These are phyloP conservation scores for Petrocephalus microphthalmus DNA, from an alignment of 2,113 vertebrate genomes.

Conservation along the genomic window DNA sequence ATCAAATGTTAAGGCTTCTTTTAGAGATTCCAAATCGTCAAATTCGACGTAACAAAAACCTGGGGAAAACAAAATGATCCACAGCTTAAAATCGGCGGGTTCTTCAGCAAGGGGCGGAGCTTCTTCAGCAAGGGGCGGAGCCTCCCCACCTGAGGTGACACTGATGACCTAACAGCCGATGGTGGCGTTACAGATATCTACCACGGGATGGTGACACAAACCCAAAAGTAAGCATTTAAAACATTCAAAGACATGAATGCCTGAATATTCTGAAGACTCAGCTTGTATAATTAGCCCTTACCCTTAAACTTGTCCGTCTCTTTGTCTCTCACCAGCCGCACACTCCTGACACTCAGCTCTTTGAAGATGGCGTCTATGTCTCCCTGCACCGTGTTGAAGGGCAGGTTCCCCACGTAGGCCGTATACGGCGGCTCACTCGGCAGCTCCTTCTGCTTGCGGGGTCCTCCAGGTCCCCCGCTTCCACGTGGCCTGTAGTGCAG, in stretches of 20 bases:
- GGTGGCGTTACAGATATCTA: not conserved
- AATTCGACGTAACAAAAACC: slow-evolving; percentile 99
- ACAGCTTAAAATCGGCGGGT: not conserved
- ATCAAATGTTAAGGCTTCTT: slow-evolving; percentile 92
- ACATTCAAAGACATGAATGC: not conserved
- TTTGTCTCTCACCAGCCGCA: slow-evolving; percentile 95
- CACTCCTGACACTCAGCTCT: slow-evolving; percentile 84
- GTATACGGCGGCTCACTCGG: slow-evolving; percentile 96
- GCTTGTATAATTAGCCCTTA: slow-evolving; percentile 40
- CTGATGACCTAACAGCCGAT: not conserved
- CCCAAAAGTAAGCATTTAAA: not conserved
- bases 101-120: not conserved
- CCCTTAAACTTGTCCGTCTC: slow-evolving; percentile 99
- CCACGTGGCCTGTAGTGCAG: slow-evolving; percentile 69
- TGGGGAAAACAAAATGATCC: slow-evolving; percentile 44
- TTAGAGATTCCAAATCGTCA: slow-evolving; percentile 92
- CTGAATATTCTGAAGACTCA: not conserved
- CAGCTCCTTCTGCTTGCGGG: slow-evolving; percentile 89
- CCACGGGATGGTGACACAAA: not conserved
- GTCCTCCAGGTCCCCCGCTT: slow-evolving; percentile 63
- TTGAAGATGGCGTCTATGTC: slow-evolving; percentile 98
- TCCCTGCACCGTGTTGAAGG: slow-evolving; percentile 93
- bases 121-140: not conserved
- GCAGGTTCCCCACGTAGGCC: slow-evolving; percentile 91
- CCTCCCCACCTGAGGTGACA: not conserved